Conservation (phyloP, 1,140 invertebrate species). For the Nephotettix cincticeps region DNA sequence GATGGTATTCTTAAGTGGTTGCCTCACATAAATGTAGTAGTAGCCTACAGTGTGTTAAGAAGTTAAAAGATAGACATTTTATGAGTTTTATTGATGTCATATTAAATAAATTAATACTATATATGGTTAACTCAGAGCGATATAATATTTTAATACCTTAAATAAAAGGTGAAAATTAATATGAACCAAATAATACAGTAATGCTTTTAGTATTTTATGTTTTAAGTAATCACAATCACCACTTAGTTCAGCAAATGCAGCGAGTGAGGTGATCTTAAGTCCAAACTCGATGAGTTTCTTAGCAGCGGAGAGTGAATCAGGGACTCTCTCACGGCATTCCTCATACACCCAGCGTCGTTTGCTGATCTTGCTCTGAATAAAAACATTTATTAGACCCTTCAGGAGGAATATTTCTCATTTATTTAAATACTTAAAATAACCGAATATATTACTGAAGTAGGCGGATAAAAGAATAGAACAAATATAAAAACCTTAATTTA, state of each 20-base stretch:
- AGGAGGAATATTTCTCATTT: too few species aligned
- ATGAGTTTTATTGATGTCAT: too few species aligned
- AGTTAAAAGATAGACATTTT: too few species aligned
- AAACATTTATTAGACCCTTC: too few species aligned
- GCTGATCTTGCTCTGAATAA: slow-evolving; percentile 66
- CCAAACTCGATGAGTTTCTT: slow-evolving; percentile 74
- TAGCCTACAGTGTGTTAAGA: too few species aligned
- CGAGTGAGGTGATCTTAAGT: slow-evolving; percentile 46
- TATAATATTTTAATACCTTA: not conserved
- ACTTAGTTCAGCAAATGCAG: not conserved
- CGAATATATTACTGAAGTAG: too few species aligned
- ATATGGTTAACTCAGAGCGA: not conserved
- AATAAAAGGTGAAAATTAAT: not conserved
- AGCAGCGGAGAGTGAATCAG: slow-evolving; percentile 69
- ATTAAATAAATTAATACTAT: not conserved
- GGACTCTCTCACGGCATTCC: slow-evolving; percentile 75
- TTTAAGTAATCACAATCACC: not conserved
- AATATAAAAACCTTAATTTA: too few species aligned
- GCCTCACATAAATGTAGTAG: too few species aligned
- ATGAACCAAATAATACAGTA: not conserved
- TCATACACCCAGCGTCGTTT: slow-evolving; percentile 81
- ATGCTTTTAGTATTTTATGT: not conserved
- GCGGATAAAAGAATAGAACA: too few species aligned
- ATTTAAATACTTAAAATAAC: too few species aligned
- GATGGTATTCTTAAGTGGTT: too few species aligned